phyloP scores from a whole-genome alignment of 2,113 vertebrate genomes.

The Ursus arctos region DNA sequence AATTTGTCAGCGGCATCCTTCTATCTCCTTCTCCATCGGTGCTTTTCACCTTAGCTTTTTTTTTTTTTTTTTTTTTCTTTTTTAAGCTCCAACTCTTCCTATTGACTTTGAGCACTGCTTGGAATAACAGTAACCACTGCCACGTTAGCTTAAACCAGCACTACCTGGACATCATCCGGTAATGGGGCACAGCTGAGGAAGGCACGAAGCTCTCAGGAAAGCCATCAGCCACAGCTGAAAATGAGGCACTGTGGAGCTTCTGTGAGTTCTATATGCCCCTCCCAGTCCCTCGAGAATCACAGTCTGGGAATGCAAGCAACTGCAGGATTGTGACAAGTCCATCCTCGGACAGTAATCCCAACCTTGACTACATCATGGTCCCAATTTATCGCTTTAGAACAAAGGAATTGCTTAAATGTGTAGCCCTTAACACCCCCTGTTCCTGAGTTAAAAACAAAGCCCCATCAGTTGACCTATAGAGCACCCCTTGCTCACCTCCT shows the following conservation, averaged over 20 bases:
- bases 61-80: neutral
- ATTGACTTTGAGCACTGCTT: neutral
- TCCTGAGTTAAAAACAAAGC: neutral
- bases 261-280: rapidly evolving
- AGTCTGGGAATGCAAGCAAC: neutral
- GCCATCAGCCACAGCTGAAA: neutral
- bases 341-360: neutral
- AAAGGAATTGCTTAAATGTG: neutral
- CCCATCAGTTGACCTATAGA: neutral
- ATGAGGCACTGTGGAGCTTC: rapidly evolving
- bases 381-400: neutral
- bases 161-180: neutral
- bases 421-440: neutral
- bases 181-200: neutral
- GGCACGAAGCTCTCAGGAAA: neutral
- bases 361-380: neutral
- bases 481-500: neutral
- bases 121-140: neutral
- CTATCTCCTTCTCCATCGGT: neutral
- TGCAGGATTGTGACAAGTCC: neutral
- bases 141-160: neutral
- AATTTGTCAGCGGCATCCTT: neutral
- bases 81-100: neutral
- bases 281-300: neutral
- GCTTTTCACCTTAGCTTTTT: neutral